These are phyloP conservation scores for Bursaphelenchus mucronatus DNA, from an alignment of 1,140 invertebrate species.

Conservation along the genomic window DNA sequence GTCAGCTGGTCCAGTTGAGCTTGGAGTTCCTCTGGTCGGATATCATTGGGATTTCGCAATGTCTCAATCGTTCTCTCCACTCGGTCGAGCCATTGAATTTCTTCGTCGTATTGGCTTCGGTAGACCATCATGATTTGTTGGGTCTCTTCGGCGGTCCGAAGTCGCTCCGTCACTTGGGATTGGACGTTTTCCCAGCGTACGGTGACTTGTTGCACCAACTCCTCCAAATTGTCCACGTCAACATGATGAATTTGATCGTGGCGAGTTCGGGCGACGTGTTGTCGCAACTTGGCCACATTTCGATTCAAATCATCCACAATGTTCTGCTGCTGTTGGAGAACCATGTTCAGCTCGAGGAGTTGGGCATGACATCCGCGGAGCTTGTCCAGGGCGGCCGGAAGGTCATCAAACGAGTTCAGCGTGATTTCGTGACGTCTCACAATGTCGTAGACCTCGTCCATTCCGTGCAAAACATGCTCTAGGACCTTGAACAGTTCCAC, in stretches of 20 bases:
- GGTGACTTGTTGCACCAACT: constrained; percentile 80
- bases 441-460: constrained; percentile 80
- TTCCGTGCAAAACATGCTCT: constrained; percentile 78
- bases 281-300: constrained; percentile 77
- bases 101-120: constrained; percentile 57
- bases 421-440: constrained; percentile 87
- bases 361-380: constrained; percentile 68
- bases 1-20: constrained; percentile 54
- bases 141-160: constrained; percentile 51
- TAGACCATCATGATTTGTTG: constrained; percentile 61
- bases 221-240: constrained; percentile 86
- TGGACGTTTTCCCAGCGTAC: constrained; percentile 84
- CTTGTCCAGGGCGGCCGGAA: constrained; percentile 75
- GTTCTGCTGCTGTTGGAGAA: constrained; percentile 75
- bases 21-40: constrained; percentile 58
- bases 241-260: constrained; percentile 67
- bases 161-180: constrained; percentile 78
- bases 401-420: constrained; percentile 74
- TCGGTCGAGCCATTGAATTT: constrained; percentile 66
- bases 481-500: constrained; percentile 83
- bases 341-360: constrained; percentile 62
- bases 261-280: constrained; percentile 78
- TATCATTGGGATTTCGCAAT: constrained; percentile 57
- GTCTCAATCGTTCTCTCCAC: constrained; percentile 67
- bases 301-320: constrained; percentile 73